Percentiles rank a stretch among this genome's conserved stretches.
Evolutionary conservation across 2,888 invertebrate genomes (phyloP).

Genomic region (Xestia ashworthii): DNA sequence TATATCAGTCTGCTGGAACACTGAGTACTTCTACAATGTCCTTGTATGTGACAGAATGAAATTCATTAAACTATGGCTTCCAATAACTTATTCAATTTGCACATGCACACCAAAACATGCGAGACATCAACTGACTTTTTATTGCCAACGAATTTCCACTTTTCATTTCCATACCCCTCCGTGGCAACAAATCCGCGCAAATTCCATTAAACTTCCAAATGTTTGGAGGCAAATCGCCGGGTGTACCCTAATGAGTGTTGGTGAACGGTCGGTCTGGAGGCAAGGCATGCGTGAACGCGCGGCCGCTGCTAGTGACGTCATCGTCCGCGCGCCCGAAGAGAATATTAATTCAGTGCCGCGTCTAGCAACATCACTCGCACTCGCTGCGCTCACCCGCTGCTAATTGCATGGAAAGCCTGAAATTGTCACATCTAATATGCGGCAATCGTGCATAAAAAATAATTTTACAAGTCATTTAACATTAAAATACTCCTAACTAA

Average conservation of each 20-base stretch:
- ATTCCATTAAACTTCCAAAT: slow-evolving; percentile 60
- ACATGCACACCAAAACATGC: neutral
- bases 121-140: slow-evolving; percentile 5
- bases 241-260: slow-evolving; percentile 76
- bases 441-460: slow-evolving; percentile 1
- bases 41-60: neutral
- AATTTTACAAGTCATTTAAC: neutral
- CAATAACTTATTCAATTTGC: neutral
- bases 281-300: slow-evolving; percentile 85
- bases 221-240: slow-evolving; percentile 58
- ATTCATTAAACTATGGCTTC: neutral
- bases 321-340: slow-evolving; percentile 69
- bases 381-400: slow-evolving; percentile 66
- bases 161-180: slow-evolving; percentile 17
- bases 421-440: slow-evolving; percentile 51
- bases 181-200: slow-evolving; percentile 41
- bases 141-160: slow-evolving; percentile 12
- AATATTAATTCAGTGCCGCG: slow-evolving; percentile 84
- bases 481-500: slow-evolving; percentile 53
- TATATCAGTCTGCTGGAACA: neutral
- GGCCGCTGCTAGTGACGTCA: slow-evolving; percentile 77
- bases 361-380: slow-evolving; percentile 79
- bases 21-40: neutral
- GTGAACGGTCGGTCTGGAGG: slow-evolving; percentile 74
- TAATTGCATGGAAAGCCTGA: slow-evolving; percentile 72